Percentiles rank a stretch among this genome's conserved stretches.
Conservation (phyloP, 2,797 vertebrate species). For the Avahi laniger region DNA sequence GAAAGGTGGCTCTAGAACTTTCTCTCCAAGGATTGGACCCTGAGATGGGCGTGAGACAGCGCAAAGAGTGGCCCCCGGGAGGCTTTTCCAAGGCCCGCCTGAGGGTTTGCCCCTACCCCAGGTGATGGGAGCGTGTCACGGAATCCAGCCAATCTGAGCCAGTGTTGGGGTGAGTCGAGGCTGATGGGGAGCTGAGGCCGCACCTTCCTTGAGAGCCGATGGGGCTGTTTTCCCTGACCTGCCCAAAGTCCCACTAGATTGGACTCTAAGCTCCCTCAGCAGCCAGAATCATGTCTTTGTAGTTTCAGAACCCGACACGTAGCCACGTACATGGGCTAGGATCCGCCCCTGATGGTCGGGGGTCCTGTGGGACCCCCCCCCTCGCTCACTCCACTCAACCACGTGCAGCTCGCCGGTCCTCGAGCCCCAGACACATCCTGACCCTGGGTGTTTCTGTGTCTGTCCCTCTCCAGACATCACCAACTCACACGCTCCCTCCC, state of each 20-base stretch:
- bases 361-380: rapidly evolving
- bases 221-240: not conserved
- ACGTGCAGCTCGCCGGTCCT: not conserved
- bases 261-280: not conserved
- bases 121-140: rapidly evolving
- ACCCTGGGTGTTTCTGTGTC: rapidly evolving
- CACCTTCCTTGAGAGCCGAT: rapidly evolving
- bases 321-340: rapidly evolving
- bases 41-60: not conserved
- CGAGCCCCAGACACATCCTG: rapidly evolving
- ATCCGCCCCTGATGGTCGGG: rapidly evolving
- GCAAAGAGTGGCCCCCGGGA: not conserved
- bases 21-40: not conserved
- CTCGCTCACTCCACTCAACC: rapidly evolving
- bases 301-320: not conserved
- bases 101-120: not conserved
- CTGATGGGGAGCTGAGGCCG: too few species aligned
- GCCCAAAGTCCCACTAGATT: not conserved
- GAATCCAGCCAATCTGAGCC: not conserved
- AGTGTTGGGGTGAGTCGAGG: not conserved
- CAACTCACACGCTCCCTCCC: not conserved
- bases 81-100: not conserved
- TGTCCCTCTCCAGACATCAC: not conserved
- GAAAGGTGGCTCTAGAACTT: not conserved
- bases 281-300: not conserved